A percentile compares a stretch with the other conserved stretches of the same genome.
phyloP scores from a whole-genome alignment of 2,797 vertebrate species.

The Rhodeus uyekii region DNA sequence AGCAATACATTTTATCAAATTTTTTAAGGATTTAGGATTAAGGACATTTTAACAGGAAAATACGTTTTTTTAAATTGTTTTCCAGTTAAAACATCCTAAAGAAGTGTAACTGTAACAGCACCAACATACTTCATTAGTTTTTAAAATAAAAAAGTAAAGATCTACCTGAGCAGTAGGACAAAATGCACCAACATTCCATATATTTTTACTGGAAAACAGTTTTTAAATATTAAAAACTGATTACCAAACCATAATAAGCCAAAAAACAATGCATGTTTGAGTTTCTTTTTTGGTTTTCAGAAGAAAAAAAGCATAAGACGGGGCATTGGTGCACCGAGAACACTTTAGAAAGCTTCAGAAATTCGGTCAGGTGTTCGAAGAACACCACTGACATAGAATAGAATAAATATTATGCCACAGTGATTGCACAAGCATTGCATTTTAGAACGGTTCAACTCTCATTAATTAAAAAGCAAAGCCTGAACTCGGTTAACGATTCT shows the following conservation, averaged over 20 bases:
- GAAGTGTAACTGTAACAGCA: too few species aligned
- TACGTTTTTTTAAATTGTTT: not conserved
- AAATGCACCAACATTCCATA: too few species aligned
- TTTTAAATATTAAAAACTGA: too few species aligned
- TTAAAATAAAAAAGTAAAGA: too few species aligned
- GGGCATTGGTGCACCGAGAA: not conserved
- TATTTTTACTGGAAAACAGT: too few species aligned
- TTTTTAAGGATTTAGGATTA: not conserved
- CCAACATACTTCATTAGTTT: not conserved
- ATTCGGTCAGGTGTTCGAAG: slow-evolving; percentile 19
- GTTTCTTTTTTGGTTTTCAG: not conserved
- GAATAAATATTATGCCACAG: slow-evolving; percentile 39
- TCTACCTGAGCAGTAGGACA: too few species aligned
- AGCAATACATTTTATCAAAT: too few species aligned
- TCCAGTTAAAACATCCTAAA: not conserved
- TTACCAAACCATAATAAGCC: too few species aligned
- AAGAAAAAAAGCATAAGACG: not conserved
- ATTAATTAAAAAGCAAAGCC: slow-evolving; percentile 56
- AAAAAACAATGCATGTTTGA: too few species aligned
- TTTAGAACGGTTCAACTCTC: slow-evolving; percentile 17
- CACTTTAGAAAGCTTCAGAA: slow-evolving; percentile 7
- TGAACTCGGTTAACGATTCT: slow-evolving; percentile 53
- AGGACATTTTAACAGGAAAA: too few species aligned
- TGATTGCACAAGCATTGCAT: slow-evolving; percentile 37
- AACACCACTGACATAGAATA: slow-evolving; percentile 14